phyloP scores from a whole-genome alignment of 2,888 invertebrate species.

The Criorhina ranunculi region DNA sequence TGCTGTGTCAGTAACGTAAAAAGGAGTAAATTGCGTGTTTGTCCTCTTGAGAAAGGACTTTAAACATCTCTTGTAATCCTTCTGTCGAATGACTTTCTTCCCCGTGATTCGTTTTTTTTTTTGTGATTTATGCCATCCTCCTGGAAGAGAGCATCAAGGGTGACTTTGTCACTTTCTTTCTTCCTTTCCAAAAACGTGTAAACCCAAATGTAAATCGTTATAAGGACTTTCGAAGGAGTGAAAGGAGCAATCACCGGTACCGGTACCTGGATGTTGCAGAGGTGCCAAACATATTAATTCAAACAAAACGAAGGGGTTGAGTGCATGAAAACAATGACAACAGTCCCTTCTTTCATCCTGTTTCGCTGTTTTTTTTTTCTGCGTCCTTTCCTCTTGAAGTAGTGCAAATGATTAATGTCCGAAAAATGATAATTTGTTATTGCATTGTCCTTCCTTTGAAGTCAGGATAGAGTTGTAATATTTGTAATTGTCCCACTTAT shows the following conservation, averaged over 20 bases:
- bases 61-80: conserved; percentile 58
- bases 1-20: neutral
- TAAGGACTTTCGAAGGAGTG: conserved; percentile 30
- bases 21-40: conserved; percentile 54
- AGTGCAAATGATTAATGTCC: conserved; percentile 76
- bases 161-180: conserved; percentile 57
- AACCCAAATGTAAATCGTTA: conserved; percentile 48
- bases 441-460: conserved; percentile 60
- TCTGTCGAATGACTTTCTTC: conserved; percentile 59
- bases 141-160: conserved; percentile 41
- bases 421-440: conserved; percentile 77
- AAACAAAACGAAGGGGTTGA: conserved; percentile 64
- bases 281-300: conserved; percentile 70
- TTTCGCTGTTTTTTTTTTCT: conserved; percentile 9
- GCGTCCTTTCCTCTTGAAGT: conserved; percentile 74
- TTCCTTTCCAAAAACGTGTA: conserved; percentile 23
- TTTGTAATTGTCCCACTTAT: conserved; percentile 82
- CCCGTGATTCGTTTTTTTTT: conserved; percentile 34
- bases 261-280: conserved; percentile 50
- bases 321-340: neutral
- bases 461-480: conserved; percentile 84
- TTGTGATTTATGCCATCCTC: conserved; percentile 57
- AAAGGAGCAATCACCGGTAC: conserved; percentile 59
- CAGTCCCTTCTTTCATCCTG: conserved; percentile 4
- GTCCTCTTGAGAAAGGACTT: conserved; percentile 60